Base-by-base conservation (phyloP, 1,140 invertebrate genomes). In the Pissodes strobi region DNA sequence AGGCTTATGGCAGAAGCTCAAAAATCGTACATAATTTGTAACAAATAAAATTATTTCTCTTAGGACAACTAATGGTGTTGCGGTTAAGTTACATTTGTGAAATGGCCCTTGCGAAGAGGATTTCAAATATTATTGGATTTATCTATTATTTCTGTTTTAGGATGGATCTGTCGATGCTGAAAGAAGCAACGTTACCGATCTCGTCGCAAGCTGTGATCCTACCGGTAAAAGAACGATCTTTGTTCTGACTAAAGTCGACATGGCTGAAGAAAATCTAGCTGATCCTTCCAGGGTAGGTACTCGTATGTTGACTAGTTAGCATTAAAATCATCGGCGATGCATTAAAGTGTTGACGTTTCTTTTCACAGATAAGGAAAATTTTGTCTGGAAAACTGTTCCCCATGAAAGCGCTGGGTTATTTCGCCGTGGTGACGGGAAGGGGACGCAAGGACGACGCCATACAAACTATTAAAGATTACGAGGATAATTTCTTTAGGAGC, bases 111-210 rank as follows among this genome's bases (percentile, higher is more conserved):
- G n/a, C n/a, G n/a, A n/a, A n/a, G n/a, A n/a, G n/a, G n/a, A n/a
- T n/a, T n/a, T n/a, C n/a, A n/a, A 27, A 27, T 27, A 27, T 27
- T 27, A 27, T 27, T 27, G 25, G 3, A 27, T 27, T n/a, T 27
- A 9, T 27, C 25, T 27, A 5, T 27, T 5, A 5, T 27, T 27
- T 27, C 3, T 27, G 3, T 27, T 5, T 5, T 5, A 27, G 25
- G 97, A 99, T 81, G 97, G 97, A 0, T 95, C 95, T 37, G 93
- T 99, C 3, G 98, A 99, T 85, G 97, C 98, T 2, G 98, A 99
- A 81, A 86, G 97, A 51, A 97, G 94, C 75, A 99, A 99, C 79
- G 97, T 99, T 0, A 99, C 97, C 0, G 97, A 99, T 81, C 81
- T 99, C 43, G 97, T 99, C 6, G 87, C 92, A 22, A 90, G 92